Evolutionary conservation across 2,888 invertebrate species (phyloP).

Genomic region (Chorisops tibialis): DNA sequence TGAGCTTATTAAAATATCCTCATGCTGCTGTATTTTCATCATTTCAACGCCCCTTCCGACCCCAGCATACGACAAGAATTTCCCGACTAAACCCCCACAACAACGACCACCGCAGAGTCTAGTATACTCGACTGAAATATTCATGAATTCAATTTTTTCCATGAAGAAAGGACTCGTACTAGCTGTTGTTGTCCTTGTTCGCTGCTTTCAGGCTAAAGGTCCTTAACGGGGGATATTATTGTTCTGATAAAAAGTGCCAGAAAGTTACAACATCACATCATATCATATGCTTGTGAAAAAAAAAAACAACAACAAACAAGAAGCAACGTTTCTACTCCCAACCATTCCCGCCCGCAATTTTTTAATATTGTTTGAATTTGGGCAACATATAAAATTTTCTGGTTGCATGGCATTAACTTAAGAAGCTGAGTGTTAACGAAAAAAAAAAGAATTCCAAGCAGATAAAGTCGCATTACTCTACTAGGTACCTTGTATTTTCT

Average conservation of each 20-base stretch:
- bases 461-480: too few species aligned
- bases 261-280: slow-evolving; percentile 14
- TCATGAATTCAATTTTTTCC: slow-evolving; percentile 25
- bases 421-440: too few species aligned
- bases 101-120: not conserved
- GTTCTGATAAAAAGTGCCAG: slow-evolving; percentile 17
- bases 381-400: not conserved
- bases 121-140: slow-evolving; percentile 14
- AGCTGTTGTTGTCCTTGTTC: slow-evolving; percentile 8
- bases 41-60: too few species aligned
- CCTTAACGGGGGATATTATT: not conserved
- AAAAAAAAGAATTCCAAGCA: too few species aligned
- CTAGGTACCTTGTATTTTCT: too few species aligned
- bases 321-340: too few species aligned
- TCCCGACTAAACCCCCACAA: not conserved
- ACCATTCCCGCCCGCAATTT: slow-evolving; percentile 4
- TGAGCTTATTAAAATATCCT: slow-evolving; percentile 24
- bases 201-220: not conserved
- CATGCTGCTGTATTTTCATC: not conserved
- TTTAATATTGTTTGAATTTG: slow-evolving; percentile 21
- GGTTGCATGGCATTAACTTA: too few species aligned
- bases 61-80: not conserved
- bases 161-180: not conserved
- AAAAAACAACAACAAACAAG: slow-evolving; percentile 2
- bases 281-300: not conserved